These are phyloP conservation scores for Crotalus horridus DNA, from an alignment of 2,113 vertebrate genomes.

Conservation along the genomic window DNA sequence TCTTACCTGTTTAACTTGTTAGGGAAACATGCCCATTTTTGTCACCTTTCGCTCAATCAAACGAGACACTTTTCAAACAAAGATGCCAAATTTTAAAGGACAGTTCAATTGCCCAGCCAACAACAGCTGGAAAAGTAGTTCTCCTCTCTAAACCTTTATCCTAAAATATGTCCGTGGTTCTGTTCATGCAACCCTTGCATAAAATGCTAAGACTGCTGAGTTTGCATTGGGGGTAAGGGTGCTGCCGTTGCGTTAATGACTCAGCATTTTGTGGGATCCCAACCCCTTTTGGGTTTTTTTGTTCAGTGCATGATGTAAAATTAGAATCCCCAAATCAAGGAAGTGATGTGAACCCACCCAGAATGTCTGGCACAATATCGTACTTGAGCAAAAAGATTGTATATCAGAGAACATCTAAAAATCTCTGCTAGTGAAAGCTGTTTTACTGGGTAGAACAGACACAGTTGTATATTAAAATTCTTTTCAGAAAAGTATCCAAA, in stretches of 20 bases:
- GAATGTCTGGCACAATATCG: background rate
- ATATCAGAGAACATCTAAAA: background rate
- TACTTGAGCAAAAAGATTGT: background rate
- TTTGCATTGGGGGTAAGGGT: background rate
- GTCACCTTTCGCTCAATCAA: background rate
- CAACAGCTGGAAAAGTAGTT: background rate
- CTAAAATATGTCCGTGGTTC: background rate
- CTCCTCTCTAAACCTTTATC: background rate
- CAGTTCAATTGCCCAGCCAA: background rate
- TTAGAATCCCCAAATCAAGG: background rate
- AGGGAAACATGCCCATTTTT: background rate
- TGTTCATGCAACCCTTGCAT: background rate
- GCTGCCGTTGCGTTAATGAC: background rate
- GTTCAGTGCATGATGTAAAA: background rate
- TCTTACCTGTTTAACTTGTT: background rate
- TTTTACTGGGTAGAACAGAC: background rate
- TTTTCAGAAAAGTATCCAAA: background rate
- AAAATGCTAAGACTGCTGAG: background rate
- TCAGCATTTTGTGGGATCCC: background rate
- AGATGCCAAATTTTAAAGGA: background rate
- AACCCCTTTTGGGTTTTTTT: background rate
- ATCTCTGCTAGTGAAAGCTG: too few relatives aligned
- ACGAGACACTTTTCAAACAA: slow-evolving; percentile 12
- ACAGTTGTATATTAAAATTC: background rate
- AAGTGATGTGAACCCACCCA: background rate